Base-by-base conservation (phyloP, 2,888 invertebrate genomes). In the Amiota mariae region DNA sequence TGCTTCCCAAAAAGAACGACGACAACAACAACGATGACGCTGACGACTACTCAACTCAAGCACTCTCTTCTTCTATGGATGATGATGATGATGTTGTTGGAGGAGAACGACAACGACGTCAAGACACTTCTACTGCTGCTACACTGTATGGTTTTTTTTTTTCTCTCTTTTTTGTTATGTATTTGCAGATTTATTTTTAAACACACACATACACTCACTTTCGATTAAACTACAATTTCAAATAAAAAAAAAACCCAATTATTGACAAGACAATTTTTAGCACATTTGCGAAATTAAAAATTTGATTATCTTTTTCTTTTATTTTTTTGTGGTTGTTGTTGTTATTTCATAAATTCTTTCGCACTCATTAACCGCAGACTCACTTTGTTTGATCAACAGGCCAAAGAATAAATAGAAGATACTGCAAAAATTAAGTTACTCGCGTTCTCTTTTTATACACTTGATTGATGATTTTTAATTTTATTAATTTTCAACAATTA, bases 171-270 rank as follows among this genome's bases (percentile, higher is more conserved):
- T 82, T 80, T 84, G 72, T 80, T 82, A 84, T 84, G 82, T 82
- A 83, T 82, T 85, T 79, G 80, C 78, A 74, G 84, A 81, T 81
- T 85, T 85, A 85, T 85, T 85, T 85, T 86, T 86, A 85, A 86
- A 85, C 76, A 79, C 77, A 74, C 76, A 77, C 78, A 73, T 71
- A 72, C 74, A 70, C 63, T 71, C 75, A 80, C 75, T 54, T 54
- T 24, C 54, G 47, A 68, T 51, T 18, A 18, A 15, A 59, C 9
- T 68, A 20, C 13, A 48, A 36, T 24, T 24, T 24, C n/a, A n/a
- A n/a, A 3, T 24, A 36, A 54, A 18, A 15, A 67, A 49, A 24
- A 67, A 67, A 47, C 1, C 13, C n/a, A 64, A 64, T 47, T 13
- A 47, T 56, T 13, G 8, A 56, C n/a, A 56, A 56, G 8, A n/a